Evolutionary conservation across 2,113 vertebrate genomes (phyloP), one percentile per base, ranked within the genome.

Genomic region (Nycticebus coucang): DNA sequence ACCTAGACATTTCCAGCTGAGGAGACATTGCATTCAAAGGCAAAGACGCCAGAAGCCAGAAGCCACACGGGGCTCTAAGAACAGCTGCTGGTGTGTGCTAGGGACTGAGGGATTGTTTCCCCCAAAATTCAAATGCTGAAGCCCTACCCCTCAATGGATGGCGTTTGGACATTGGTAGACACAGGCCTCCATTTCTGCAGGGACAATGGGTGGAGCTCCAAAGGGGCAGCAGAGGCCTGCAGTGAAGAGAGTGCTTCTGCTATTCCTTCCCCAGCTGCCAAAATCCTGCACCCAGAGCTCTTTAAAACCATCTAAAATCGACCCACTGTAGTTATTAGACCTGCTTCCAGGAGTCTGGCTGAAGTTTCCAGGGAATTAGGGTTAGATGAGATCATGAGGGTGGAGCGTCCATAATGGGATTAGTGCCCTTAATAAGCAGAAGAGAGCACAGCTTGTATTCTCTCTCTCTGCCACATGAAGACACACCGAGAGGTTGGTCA

Each of bases 111-210:
- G 19, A 55, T 21, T 82, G 15, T 53, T 1, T 59, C 24, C 41
- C 30, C 2, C 4, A 14, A 30, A 12, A 59, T 17, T 11, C 30
- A 33, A 6, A 50, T 22, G 57, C 2, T 78, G 72, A 93, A 83
- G 50, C 21, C 11, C 18, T 60, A 62, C 55, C 0, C 4, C 13
- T 7, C 13, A 3, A 0, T 24, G 35, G n/a, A 30, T 50, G 10
- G 13, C 50, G 21, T 55, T 66, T 85, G 77, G 53, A 86, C 28
- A n/a, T 59, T 64, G 81, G 15, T 50, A 50, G 8, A 50, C 10
- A 50, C 45, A 50, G 45, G 45, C 45, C 45, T 50, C 45, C 45
- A 50, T 50, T 8, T 50, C 45, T 50, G 45, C 45, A 50, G 45
- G 10, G 45, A 50, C 45, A 50, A 9, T 50, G 45, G 45, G 45